Percentiles rank a stretch among this genome's conserved stretches.
phyloP scores from a whole-genome alignment of 2,888 invertebrate species.

The Amblyjoppa fuscipennis region DNA sequence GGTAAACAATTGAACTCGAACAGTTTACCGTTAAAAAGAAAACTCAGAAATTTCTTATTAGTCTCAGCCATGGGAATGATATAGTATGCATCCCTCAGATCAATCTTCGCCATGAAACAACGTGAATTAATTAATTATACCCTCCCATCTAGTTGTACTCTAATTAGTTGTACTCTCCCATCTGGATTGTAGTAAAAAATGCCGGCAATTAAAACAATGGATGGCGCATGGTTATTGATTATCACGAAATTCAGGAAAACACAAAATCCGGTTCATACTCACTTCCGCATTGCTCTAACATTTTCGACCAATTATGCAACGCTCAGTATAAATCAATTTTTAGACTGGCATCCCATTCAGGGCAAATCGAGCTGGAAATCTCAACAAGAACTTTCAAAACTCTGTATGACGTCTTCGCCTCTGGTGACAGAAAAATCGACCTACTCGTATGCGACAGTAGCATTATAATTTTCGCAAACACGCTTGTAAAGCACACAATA shows the following conservation, averaged over 20 bases:
- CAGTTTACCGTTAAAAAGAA: conserved; percentile 60
- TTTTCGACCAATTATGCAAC: conserved; percentile 71
- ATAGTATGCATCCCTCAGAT: conserved; percentile 40
- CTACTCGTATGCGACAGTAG: conserved; percentile 36
- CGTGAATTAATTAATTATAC: too few species aligned
- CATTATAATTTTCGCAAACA: conserved; percentile 2
- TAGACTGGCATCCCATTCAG: conserved; percentile 53
- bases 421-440: too few species aligned
- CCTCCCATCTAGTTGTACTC: too few species aligned
- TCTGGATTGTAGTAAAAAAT: too few species aligned
- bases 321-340: conserved; percentile 71
- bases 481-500: conserved; percentile 41
- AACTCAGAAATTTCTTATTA: conserved; percentile 71
- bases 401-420: too few species aligned
- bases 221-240: conserved; percentile 42
- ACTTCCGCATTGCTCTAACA: conserved; percentile 26
- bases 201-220: conserved; percentile 4
- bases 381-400: conserved; percentile 27
- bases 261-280: conserved; percentile 52
- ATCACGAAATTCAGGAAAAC: conserved; percentile 48
- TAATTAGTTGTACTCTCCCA: background rate
- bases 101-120: too few species aligned
- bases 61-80: conserved; percentile 56
- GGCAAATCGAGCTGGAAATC: conserved; percentile 55
- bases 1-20: conserved; percentile 72